Base-by-base conservation (phyloP, 37 sponge, comb jelly and placozoan species). In the Ephydatia muelleri region DNA sequence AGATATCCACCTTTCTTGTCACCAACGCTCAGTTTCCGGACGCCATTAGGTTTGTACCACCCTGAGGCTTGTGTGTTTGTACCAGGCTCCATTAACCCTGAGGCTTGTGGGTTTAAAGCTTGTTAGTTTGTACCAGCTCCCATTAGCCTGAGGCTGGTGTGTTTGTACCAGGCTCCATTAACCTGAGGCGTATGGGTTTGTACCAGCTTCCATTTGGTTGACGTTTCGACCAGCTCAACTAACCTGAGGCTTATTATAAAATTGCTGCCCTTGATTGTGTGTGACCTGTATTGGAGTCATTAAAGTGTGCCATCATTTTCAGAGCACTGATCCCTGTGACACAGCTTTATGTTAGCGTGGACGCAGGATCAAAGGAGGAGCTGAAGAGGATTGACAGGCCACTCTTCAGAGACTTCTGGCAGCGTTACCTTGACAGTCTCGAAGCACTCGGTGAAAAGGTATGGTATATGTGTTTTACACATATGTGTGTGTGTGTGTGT, bases 1-100 rank as follows among this genome's bases (percentile, higher is more conserved):
- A 73, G 64, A 97, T 97, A 9, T 97, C 97, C 71, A 95, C 95
- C 27, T 97, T 97, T 80, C 91, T 97, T 29, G 97, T 97, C 78
- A 97, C 97, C 36, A 97, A 97, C 75, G 97, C 97, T 19, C 97
- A 97, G 87, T 97, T 97, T 43, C 97, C 97, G 48, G 91, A 95
- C 22, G 93, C 96, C 36, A 97, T 97, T n/a, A 93, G 87, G 96
- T 93, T 31, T 48, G 38, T 34, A 49, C n/a, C n/a, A n/a, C n/a
- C n/a, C n/a, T n/a, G n/a, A n/a, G 12, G 65, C 36, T 23, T 26
- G 29, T 28, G 25, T 78, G 14, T 26, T 76, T 9, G 30, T 27
- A 37, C 8, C 35, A 19, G n/a, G 47, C 35, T 6, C 34, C 35
- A 34, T 29, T 76, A 27, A 34, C 8, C 13, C 27, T 38, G 12